phyloP scores from a whole-genome alignment of 2,797 vertebrate genomes.

The Sebastolobus alascanus region DNA sequence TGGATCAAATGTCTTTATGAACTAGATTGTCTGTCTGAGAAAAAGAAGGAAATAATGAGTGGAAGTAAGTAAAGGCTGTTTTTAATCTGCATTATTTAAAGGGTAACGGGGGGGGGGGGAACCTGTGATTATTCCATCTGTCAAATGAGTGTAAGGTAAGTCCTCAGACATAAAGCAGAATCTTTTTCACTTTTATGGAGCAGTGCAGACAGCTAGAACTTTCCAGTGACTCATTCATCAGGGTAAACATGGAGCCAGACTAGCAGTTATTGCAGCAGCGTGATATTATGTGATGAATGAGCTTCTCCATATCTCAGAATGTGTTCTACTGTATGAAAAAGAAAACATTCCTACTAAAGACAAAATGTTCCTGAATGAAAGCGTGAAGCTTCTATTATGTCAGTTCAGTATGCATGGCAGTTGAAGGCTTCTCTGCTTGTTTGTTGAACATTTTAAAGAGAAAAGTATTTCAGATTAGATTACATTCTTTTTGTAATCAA shows the following conservation, averaged over 20 bases:
- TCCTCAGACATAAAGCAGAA: neutral
- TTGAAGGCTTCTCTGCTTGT: neutral
- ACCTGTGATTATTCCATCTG: neutral
- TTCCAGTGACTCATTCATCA: slow-evolving; percentile 8
- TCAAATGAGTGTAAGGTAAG: neutral
- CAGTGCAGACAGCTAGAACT: slow-evolving; percentile 9
- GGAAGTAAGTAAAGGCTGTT: neutral
- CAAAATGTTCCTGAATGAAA: neutral
- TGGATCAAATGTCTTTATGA: slow-evolving; percentile 18
- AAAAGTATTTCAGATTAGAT: no score
- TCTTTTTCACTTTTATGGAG: neutral
- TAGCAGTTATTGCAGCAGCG: neutral
- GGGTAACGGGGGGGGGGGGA: neutral
- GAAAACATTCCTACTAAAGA: neutral
- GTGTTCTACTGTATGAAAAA: neutral
- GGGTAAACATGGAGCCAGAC: slow-evolving; percentile 2
- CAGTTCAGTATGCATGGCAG: neutral
- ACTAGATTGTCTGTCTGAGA: neutral
- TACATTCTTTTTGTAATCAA: no score
- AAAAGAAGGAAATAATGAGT: neutral
- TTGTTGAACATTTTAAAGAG: no score
- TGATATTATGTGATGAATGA: slow-evolving; percentile 7
- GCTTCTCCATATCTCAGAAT: neutral
- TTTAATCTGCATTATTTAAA: neutral
- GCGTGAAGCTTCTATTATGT: neutral